Evolutionary conservation across 2,113 vertebrate species (phyloP).

Genomic region (Heptranchias perlo): DNA sequence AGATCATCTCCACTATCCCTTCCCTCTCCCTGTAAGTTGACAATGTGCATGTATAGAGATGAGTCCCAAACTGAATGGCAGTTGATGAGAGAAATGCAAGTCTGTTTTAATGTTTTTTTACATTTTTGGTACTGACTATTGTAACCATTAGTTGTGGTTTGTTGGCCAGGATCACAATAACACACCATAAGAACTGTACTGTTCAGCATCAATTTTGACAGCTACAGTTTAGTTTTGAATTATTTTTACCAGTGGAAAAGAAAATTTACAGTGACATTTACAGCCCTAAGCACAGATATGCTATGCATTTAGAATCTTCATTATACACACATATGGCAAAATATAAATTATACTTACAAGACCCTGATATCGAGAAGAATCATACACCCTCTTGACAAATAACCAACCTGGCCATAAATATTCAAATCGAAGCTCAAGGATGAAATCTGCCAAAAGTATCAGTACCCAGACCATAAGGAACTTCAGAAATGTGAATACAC

Average conservation of each 20-base stretch:
- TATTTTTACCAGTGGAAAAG: background rate
- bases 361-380: constrained; percentile 71
- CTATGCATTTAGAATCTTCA: background rate
- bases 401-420: constrained; percentile 75
- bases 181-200: background rate
- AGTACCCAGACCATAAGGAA: constrained; percentile 66
- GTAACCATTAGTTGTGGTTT: background rate
- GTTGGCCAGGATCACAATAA: background rate
- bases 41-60: background rate
- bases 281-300: background rate
- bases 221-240: background rate
- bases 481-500: constrained; percentile 67
- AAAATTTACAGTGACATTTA: background rate
- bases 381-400: constrained; percentile 69
- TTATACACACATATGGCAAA: background rate
- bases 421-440: constrained; percentile 68
- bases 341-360: constrained; percentile 54
- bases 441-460: constrained; percentile 69
- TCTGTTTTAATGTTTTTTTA: background rate
- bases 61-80: background rate
- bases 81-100: background rate
- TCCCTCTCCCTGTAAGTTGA: background rate
- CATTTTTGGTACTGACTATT: background rate
- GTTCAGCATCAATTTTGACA: background rate
- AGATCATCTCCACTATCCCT: background rate